phyloP scores from a whole-genome alignment of 2,797 vertebrate species.

The Microctenopoma stevenorrisi region DNA sequence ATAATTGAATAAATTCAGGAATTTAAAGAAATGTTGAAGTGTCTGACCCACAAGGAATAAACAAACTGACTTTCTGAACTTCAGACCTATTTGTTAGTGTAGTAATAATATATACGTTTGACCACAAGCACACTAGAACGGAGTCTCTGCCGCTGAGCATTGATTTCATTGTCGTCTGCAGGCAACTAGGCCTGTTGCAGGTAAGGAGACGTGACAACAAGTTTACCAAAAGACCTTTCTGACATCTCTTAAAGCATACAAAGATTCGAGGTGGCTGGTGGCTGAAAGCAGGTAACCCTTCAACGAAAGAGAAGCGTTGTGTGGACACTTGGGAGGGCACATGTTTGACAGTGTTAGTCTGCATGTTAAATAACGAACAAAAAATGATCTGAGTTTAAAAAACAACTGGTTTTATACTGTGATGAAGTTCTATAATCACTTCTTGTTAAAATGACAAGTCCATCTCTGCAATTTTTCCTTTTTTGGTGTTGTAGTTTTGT shows the following conservation, averaged over 20 bases:
- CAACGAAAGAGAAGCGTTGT: conserved; percentile 42
- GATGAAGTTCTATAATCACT: not conserved
- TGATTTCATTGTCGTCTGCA: conserved; percentile 3
- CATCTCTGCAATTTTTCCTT: no score
- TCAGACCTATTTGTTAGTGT: not conserved
- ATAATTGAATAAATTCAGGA: no score
- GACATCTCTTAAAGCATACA: conserved; percentile 37
- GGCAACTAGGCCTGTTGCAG: conserved; percentile 11
- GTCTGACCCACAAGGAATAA: no score
- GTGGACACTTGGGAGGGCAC: not conserved
- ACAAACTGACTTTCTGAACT: not conserved
- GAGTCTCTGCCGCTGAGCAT: conserved; percentile 11
- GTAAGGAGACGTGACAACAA: conserved; percentile 63
- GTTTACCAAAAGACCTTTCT: conserved; percentile 41
- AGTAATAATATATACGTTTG: conserved; percentile 9
- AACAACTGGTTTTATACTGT: not conserved
- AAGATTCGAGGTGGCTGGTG: conserved; percentile 44
- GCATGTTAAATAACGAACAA: not conserved
- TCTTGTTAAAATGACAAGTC: not conserved
- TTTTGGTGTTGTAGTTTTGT: no score
- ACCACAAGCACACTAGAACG: conserved; percentile 3
- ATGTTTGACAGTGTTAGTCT: not conserved
- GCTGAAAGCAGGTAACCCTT: conserved; percentile 42
- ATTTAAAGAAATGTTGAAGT: no score
- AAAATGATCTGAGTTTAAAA: not conserved